These are phyloP conservation scores for Telenomus remus DNA, from an alignment of 1,140 invertebrate genomes.

Conservation along the genomic window DNA sequence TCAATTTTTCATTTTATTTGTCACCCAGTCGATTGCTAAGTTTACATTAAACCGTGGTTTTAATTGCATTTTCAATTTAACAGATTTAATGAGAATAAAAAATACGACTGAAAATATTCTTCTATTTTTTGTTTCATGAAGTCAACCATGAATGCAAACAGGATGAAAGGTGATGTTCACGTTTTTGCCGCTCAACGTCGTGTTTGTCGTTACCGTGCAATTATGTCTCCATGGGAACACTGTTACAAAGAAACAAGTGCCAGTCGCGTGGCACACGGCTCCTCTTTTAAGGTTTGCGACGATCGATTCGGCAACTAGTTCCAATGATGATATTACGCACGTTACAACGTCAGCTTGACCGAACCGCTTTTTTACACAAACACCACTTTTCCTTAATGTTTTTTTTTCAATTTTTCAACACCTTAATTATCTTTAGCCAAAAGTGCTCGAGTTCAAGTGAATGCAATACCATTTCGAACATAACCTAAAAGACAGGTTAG, in stretches of 20 bases:
- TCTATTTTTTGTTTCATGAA: background rate
- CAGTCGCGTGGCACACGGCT: constrained; percentile 50
- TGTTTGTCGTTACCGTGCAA: constrained; percentile 59
- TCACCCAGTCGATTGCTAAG: no score
- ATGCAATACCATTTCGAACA: no score
- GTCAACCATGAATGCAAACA: background rate
- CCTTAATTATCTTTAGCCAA: background rate
- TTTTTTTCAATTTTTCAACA: no score
- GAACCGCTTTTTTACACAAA: constrained; percentile 1
- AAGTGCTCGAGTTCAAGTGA: no score
- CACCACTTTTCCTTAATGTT: background rate
- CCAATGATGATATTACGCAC: constrained; percentile 43
- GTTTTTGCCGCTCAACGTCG: constrained; percentile 53
- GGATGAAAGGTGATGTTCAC: constrained; percentile 48
- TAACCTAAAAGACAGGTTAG: no score
- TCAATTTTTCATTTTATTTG: no score
- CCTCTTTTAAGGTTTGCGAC: constrained; percentile 48
- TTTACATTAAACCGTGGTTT: no score
- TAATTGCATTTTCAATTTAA: no score
- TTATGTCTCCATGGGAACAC: constrained; percentile 56
- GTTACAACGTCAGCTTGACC: constrained; percentile 30
- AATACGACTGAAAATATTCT: no score
- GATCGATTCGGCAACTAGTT: constrained; percentile 51
- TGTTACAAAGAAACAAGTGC: constrained; percentile 49
- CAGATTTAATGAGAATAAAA: no score